phyloP scores from a whole-genome alignment of 1,140 invertebrate species.

The Caenorhabditis tropicalis region DNA sequence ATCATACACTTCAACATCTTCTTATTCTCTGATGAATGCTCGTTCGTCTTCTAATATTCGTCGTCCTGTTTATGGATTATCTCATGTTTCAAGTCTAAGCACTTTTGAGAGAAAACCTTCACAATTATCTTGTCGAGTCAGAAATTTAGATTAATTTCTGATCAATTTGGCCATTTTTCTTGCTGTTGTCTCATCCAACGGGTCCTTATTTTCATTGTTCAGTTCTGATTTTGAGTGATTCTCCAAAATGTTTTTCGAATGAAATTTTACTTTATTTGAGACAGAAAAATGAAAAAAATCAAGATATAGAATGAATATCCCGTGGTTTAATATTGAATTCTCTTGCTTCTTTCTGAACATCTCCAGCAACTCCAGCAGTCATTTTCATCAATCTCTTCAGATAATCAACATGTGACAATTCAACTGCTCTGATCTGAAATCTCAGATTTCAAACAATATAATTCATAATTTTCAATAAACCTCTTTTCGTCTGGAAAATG shows the following conservation, averaged over 20 bases:
- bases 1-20: conserved; percentile 48
- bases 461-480: neutral
- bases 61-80: conserved; percentile 62
- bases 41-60: conserved; percentile 57
- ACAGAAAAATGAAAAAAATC: too few relatives aligned
- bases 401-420: neutral
- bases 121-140: conserved; percentile 25
- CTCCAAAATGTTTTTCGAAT: too few relatives aligned
- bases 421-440: conserved; percentile 4
- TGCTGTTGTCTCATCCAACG: neutral
- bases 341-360: conserved; percentile 17
- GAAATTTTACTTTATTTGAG: neutral
- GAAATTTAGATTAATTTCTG: conserved; percentile 4
- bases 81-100: conserved; percentile 59
- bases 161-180: neutral
- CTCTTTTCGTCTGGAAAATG: neutral
- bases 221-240: neutral
- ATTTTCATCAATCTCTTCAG: neutral
- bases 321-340: neutral
- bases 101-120: conserved; percentile 46
- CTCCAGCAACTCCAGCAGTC: neutral
- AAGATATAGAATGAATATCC: neutral
- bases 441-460: neutral
- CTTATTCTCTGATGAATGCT: conserved; percentile 53
- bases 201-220: neutral